A percentile compares a stretch with the other conserved stretches of the same genome.
Conservation (phyloP, 2,113 vertebrate genomes). For the Heliornis fulica region DNA sequence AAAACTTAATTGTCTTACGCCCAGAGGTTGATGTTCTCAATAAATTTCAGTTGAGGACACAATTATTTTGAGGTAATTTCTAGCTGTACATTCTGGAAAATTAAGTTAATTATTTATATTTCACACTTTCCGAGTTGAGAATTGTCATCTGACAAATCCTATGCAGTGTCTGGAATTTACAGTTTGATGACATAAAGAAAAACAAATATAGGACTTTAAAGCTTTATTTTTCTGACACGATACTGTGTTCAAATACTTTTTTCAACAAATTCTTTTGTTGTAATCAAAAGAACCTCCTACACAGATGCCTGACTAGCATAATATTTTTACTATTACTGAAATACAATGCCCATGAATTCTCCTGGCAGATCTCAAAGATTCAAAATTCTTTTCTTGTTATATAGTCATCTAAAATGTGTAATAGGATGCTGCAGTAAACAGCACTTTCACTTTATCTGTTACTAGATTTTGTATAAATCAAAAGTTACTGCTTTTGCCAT, state of each 20-base stretch:
- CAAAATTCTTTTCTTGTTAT: neutral
- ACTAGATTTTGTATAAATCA: neutral
- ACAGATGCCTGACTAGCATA: neutral
- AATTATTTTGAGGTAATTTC: neutral
- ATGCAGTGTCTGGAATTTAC: neutral
- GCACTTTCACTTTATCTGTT: neutral
- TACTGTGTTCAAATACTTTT: neutral
- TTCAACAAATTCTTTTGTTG: neutral
- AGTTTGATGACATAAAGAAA: neutral
- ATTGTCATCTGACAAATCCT: neutral
- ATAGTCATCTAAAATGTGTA: neutral
- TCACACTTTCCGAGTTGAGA: neutral
- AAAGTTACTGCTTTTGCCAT: neutral
- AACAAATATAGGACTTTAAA: neutral
- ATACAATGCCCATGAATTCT: neutral
- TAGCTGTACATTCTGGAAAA: neutral
- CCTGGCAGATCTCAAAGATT: neutral
- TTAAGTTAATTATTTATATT: neutral
- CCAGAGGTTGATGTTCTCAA: neutral
- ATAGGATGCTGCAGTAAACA: neutral
- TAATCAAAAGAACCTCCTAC: neutral
- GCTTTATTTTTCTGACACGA: neutral
- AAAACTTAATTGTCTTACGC: neutral
- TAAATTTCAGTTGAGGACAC: neutral
- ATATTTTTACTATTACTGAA: neutral